These are phyloP conservation scores for Micronisus gabar DNA, from an alignment of 2,113 vertebrate species.

Conservation along the genomic window DNA sequence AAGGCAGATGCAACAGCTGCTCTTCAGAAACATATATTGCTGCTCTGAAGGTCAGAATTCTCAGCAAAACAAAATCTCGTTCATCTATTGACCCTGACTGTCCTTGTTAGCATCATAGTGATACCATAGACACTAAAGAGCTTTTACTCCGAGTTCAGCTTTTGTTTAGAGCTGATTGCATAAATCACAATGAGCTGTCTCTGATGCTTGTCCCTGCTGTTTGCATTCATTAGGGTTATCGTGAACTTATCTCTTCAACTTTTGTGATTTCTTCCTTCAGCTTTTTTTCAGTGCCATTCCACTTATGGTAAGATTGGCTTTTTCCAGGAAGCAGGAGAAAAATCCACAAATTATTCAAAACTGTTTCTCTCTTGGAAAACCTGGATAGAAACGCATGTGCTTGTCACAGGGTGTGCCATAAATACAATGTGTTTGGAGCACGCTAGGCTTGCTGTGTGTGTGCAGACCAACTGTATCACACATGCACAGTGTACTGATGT, in stretches of 20 bases:
- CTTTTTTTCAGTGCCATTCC: not conserved
- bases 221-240: not conserved
- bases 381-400: not conserved
- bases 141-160: not conserved
- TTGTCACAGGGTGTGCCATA: not conserved
- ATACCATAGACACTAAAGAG: not conserved
- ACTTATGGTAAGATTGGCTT: not conserved
- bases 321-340: not conserved
- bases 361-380: not conserved
- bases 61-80: not conserved
- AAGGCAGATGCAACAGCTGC: not conserved
- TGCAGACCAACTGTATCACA: not conserved
- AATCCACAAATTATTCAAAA: not conserved
- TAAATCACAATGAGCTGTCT: not conserved
- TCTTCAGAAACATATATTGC: not conserved
- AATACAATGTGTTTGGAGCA: not conserved
- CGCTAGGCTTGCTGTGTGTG: accelerated
- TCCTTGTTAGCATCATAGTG: not conserved
- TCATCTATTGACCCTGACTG: not conserved
- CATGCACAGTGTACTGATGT: not conserved
- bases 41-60: not conserved
- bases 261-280: not conserved
- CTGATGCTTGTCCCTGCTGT: not conserved
- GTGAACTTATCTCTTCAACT: not conserved
- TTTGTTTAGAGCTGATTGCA: not conserved